phyloP scores from a whole-genome alignment of 2,113 vertebrate species.

The Indri indri region DNA sequence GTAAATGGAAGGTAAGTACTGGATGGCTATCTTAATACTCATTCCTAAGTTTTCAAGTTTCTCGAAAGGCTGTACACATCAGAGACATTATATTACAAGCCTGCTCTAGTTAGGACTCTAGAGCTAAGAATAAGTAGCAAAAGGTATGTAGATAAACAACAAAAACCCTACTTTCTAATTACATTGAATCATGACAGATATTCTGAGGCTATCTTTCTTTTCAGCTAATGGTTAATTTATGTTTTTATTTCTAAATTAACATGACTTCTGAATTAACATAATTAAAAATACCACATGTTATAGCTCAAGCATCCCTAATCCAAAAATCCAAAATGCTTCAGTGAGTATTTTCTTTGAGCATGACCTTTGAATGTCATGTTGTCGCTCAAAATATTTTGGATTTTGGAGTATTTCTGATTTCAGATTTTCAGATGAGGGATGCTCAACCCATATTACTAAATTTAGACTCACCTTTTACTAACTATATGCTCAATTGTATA shows the following conservation, averaged over 20 bases:
- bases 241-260: constrained; percentile 27
- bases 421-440: not conserved
- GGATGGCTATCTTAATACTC: accelerated
- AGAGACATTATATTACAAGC: not conserved
- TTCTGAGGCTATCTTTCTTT: not conserved
- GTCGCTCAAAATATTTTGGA: not conserved
- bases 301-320: not conserved
- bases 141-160: not conserved
- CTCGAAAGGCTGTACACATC: not conserved
- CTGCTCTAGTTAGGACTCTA: not conserved
- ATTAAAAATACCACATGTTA: not conserved
- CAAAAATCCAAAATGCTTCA: not conserved
- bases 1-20: constrained; percentile 93
- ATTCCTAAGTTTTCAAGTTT: not conserved
- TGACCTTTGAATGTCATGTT: not conserved
- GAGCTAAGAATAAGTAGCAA: not conserved
- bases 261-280: not conserved
- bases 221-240: not conserved
- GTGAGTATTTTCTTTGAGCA: not conserved
- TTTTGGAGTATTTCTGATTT: not conserved
- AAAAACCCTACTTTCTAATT: not conserved
- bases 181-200: not conserved
- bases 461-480: not conserved
- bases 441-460: not conserved
- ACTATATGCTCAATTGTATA: not conserved